Conservation (phyloP, 2,113 vertebrate species). For the Catharus minimus region DNA sequence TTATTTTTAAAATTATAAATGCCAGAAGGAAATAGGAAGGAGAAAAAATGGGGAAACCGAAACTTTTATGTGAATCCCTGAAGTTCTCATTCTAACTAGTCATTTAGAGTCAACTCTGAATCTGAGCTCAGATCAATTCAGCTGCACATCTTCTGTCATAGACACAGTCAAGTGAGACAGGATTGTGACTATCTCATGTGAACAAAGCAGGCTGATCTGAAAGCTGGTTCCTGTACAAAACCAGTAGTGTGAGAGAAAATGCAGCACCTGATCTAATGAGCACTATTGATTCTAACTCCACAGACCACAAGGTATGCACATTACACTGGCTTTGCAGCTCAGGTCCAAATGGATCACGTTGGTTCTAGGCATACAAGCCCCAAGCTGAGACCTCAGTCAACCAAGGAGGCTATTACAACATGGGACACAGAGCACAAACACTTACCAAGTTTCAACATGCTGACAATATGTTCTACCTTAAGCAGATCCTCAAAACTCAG, state of each 20-base stretch:
- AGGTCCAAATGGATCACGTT: neutral
- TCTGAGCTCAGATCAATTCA: neutral
- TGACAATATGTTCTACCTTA: neutral
- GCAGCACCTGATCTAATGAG: neutral
- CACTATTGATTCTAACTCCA: neutral
- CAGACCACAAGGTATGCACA: accelerated
- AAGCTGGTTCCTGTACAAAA: neutral
- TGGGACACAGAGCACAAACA: neutral
- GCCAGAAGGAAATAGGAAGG: neutral
- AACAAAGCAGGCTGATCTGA: neutral
- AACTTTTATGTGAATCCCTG: neutral
- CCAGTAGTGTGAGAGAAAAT: neutral
- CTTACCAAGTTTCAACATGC: neutral
- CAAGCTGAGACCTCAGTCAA: neutral
- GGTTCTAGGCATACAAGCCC: neutral
- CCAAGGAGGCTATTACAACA: neutral
- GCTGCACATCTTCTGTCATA: neutral
- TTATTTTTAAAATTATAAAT: neutral
- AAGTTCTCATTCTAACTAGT: neutral
- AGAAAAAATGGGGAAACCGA: accelerated
- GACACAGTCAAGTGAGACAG: neutral
- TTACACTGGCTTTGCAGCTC: neutral
- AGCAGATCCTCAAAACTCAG: neutral
- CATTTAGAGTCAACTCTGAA: neutral
- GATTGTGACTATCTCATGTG: neutral